Percentiles rank a stretch among this genome's conserved stretches.
Evolutionary conservation across 2,888 invertebrate genomes (phyloP).

Genomic region (Drosophila buzzatii): DNA sequence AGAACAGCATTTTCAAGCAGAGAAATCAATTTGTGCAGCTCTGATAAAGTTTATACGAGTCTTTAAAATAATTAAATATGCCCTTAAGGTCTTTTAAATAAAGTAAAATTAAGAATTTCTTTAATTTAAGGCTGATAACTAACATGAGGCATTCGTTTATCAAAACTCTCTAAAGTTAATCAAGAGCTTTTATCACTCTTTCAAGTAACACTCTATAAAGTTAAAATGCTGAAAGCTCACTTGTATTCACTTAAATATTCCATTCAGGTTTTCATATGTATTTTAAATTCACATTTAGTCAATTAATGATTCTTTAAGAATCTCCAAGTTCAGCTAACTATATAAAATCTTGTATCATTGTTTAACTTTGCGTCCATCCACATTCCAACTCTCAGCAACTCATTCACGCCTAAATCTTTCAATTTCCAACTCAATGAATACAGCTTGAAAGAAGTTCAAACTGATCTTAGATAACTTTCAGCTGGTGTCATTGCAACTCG

Average conservation of each 20-base stretch:
- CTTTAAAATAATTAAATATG: background rate
- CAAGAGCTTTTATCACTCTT: too few relatives aligned
- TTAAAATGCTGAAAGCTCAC: too few relatives aligned
- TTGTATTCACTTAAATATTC: too few relatives aligned
- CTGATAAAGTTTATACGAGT: background rate
- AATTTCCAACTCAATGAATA: background rate
- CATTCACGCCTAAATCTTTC: background rate
- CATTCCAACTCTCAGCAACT: background rate
- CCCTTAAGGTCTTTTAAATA: background rate
- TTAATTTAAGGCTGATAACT: background rate
- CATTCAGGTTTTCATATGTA: too few relatives aligned
- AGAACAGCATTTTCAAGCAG: background rate
- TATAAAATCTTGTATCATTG: background rate
- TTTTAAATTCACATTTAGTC: background rate
- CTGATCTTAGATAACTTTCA: constrained; percentile 39
- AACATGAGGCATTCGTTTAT: background rate
- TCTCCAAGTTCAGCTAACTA: too few relatives aligned
- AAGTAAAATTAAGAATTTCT: too few relatives aligned
- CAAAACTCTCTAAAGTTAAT: too few relatives aligned
- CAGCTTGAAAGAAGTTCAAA: constrained; percentile 10
- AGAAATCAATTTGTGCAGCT: background rate
- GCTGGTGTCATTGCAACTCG: constrained; percentile 52
- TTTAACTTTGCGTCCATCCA: background rate
- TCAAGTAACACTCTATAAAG: too few relatives aligned
- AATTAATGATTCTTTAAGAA: background rate